phyloP scores from a whole-genome alignment of 1,140 invertebrate species.

The Sycobia sp. region DNA sequence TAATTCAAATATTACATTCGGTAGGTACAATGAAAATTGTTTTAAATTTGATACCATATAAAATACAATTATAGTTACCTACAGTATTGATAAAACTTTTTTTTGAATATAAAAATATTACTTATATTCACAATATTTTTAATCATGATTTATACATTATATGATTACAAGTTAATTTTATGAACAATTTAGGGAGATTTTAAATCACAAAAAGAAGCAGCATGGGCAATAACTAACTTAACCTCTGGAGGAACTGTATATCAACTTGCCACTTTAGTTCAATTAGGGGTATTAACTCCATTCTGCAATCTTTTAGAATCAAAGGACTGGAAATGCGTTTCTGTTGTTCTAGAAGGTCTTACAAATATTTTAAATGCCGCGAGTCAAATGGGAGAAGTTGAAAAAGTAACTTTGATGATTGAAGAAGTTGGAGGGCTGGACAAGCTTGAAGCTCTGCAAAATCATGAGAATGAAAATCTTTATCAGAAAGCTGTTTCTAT shows the following conservation, averaged over 20 bases:
- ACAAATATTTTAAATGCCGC: constrained; percentile 68
- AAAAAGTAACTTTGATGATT: constrained; percentile 64
- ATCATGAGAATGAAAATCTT: constrained; percentile 78
- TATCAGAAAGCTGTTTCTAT: constrained; percentile 83
- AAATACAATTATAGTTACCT: no score
- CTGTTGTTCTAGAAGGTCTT: constrained; percentile 70
- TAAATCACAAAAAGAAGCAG: constrained; percentile 80
- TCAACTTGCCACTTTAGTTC: constrained; percentile 72
- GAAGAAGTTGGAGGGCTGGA: constrained; percentile 75
- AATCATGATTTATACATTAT: no score
- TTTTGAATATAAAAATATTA: no score
- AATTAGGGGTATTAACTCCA: constrained; percentile 60
- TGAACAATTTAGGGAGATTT: constrained; percentile 70
- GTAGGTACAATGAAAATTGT: constrained; percentile 47
- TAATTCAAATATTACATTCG: constrained; percentile 71
- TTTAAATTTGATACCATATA: background rate
- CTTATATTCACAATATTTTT: no score
- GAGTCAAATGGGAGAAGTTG: constrained; percentile 61
- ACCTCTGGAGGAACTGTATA: constrained; percentile 74
- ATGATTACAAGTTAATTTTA: background rate
- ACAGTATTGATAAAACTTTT: no score
- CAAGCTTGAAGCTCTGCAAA: constrained; percentile 75
- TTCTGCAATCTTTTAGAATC: constrained; percentile 63
- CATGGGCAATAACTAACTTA: constrained; percentile 82
- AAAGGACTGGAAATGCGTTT: constrained; percentile 66